These are phyloP conservation scores for Panulirus ornatus DNA, from an alignment of 1,140 invertebrate species.

Conservation along the genomic window DNA sequence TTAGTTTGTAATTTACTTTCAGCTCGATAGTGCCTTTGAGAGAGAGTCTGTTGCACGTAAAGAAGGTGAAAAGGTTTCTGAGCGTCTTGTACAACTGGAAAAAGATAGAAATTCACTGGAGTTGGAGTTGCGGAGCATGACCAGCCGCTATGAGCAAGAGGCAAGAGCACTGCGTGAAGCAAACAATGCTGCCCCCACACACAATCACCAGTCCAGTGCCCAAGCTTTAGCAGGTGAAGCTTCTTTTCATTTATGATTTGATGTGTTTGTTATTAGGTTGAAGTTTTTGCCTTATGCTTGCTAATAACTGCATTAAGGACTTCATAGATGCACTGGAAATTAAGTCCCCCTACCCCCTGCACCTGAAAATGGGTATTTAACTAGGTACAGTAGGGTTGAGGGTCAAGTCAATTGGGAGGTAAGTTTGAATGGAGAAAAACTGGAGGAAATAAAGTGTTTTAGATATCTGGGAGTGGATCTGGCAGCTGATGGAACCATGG, in stretches of 20 bases:
- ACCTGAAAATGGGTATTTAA: too few relatives aligned
- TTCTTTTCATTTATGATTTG: neutral
- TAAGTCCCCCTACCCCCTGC: too few relatives aligned
- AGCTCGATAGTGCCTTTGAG: constrained; percentile 85
- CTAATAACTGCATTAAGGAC: too few relatives aligned
- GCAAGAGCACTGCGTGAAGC: constrained; percentile 71
- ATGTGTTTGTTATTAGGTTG: neutral
- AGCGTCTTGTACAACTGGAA: constrained; percentile 90
- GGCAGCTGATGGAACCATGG: too few relatives aligned
- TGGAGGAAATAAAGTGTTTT: too few relatives aligned
- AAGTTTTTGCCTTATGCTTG: too few relatives aligned
- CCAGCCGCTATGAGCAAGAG: constrained; percentile 89
- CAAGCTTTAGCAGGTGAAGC: constrained; percentile 67
- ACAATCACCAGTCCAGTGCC: constrained; percentile 65
- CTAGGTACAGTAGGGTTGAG: too few relatives aligned
- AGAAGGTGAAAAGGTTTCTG: constrained; percentile 88
- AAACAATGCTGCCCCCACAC: constrained; percentile 54
- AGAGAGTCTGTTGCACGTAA: constrained; percentile 85
- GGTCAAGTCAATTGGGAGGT: too few relatives aligned
- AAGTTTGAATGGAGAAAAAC: too few relatives aligned
- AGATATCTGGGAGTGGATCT: too few relatives aligned
- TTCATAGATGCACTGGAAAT: too few relatives aligned
- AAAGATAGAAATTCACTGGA: constrained; percentile 92
- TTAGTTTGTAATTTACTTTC: constrained; percentile 78
- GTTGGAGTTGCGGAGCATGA: constrained; percentile 91